A percentile compares a stretch with the other conserved stretches of the same genome.
These are phyloP conservation scores for Conger conger DNA, from an alignment of 2,113 vertebrate species.

Conservation along the genomic window DNA sequence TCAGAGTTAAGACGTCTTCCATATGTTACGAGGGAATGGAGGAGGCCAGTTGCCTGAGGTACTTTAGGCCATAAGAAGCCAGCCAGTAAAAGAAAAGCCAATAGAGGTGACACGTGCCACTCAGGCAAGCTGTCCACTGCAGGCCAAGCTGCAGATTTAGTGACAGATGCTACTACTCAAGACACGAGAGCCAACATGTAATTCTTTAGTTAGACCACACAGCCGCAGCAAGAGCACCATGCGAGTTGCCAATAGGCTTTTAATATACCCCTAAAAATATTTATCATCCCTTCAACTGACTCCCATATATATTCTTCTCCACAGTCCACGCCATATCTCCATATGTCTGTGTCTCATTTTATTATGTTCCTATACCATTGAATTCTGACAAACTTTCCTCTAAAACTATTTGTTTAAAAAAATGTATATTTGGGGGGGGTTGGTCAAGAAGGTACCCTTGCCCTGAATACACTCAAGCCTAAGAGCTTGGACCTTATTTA, in stretches of 20 bases:
- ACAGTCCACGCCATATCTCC: too few species aligned
- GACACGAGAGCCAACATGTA: too few species aligned
- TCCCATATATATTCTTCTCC: too few species aligned
- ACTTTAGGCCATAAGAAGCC: not conserved
- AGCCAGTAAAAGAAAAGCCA: not conserved
- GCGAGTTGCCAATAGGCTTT: too few species aligned
- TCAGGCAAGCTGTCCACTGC: not conserved
- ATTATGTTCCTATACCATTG: not conserved
- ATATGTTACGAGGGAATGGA: constrained; percentile 45
- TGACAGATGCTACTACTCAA: not conserved
- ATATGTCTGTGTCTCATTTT: too few species aligned
- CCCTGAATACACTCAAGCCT: not conserved
- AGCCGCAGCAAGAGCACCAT: too few species aligned
- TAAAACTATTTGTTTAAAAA: too few species aligned
- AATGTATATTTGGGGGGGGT: not conserved
- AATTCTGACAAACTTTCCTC: not conserved
- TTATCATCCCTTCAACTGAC: too few species aligned
- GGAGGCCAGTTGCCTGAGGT: constrained; percentile 12
- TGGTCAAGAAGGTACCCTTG: not conserved
- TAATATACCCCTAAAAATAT: too few species aligned
- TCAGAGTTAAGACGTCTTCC: constrained; percentile 16
- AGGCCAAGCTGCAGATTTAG: not conserved
- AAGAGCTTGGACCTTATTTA: not conserved
- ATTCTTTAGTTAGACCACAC: too few species aligned
- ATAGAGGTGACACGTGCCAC: constrained; percentile 6